Evolutionary conservation across 2,797 vertebrate species (phyloP), one percentile per base, ranked within the genome.

Genomic region (Euphonia xanthogaster): DNA sequence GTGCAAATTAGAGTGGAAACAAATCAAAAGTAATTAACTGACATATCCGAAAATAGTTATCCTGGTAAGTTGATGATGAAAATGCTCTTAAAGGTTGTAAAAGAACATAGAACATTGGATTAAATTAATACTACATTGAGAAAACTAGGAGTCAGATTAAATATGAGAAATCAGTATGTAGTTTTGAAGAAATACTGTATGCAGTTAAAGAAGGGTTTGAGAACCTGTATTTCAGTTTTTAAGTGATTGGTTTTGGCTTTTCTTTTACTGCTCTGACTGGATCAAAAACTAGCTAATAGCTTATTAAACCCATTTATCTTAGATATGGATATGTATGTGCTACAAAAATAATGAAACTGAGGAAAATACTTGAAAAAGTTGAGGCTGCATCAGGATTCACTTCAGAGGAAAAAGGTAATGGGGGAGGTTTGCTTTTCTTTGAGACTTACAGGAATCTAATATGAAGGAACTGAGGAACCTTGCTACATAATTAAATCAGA

Each of bases 321-420:
- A 99, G 99, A 98, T 99, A 99, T 6, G 99, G 99, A 62, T 99
- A 99, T 77, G 99, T 99, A 72, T 99, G 99, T 96, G 99, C 99
- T 79, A 99, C 99, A 54, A 99, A 99, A 98, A 99, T 99, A 96
- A 99, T 99, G 99, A 99, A 99, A 96, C 97, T 99, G 72, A 98
- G 99, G 96, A 99, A 99, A 97, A 99, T 99, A 93, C 98, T 99
- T 97, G 99, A 99, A 97, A 99, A 99, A 97, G 99, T 99, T 84
- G 99, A 99, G 95, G 99, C 99, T 70, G 99, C 99, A 2, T 99
- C 99, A 91, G 99, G 99, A 90, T 99, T 99, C 97, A 99, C 99
- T 23, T 99, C 99, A 78, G 99, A 99, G 97, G 99, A 99, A 97
- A 99, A 99, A 98, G 99, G 99, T 99, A 94, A 94, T 33, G 33